Evolutionary conservation across 2,888 invertebrate species (phyloP), one percentile per base, ranked within the genome.

Genomic region (Ethmia dodecea): DNA sequence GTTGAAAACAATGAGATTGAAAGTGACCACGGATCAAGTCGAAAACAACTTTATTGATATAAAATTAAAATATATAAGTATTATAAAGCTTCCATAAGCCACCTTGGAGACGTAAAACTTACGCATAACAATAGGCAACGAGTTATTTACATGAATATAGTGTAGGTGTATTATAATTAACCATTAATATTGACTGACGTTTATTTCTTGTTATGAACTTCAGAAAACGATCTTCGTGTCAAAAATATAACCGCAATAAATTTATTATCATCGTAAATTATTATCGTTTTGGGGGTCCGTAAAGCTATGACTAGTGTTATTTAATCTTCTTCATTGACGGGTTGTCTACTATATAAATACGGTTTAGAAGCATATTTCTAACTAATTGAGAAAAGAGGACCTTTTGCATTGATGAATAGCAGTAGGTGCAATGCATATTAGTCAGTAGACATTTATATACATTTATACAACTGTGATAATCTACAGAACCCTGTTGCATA

Each of bases 1-100:
- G 44, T 61, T 45, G 58, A 64, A 73, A 70, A 74, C 72, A 69
- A 70, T 67, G 50, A 58, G 44, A 48, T 55, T 53, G 49, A 41
- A 52, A 55, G 58, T 46, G 30, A 42, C 22, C n/a, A n/a, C n/a
- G n/a, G n/a, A n/a, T n/a, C n/a, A n/a, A n/a, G n/a, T n/a, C n/a
- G n/a, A n/a, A n/a, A n/a, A n/a, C n/a, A n/a, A n/a, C n/a, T n/a
- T n/a, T n/a, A n/a, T n/a, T n/a, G n/a, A n/a, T n/a, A n/a, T n/a
- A n/a, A n/a, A n/a, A n/a, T n/a, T n/a, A n/a, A n/a, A n/a, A n/a
- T n/a, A n/a, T n/a, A n/a, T n/a, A n/a, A n/a, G n/a, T n/a, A n/a
- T n/a, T n/a, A n/a, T n/a, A n/a, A n/a, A n/a, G n/a, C n/a, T n/a
- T n/a, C n/a, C n/a, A n/a, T n/a, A n/a, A n/a, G 11, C 31, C 14